These are phyloP conservation scores for Tympanuchus pallidicinctus DNA, from an alignment of 2,113 vertebrate genomes.

Conservation along the genomic window DNA sequence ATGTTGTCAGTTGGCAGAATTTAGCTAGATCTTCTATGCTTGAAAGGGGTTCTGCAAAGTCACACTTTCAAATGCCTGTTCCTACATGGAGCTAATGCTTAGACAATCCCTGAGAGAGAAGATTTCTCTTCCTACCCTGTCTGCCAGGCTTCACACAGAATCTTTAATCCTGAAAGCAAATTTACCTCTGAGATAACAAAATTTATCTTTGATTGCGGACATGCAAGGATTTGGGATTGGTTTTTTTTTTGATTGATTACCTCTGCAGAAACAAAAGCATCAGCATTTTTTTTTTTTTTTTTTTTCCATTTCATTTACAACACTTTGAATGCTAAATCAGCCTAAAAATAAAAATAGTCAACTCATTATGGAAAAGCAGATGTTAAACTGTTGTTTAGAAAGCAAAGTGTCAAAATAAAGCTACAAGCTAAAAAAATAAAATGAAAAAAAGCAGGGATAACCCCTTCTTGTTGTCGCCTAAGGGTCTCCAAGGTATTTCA, in stretches of 20 bases:
- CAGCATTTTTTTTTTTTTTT: not conserved
- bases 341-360: not conserved
- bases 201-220: not conserved
- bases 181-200: not conserved
- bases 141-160: not conserved
- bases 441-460: not conserved
- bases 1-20: not conserved
- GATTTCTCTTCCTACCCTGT: not conserved
- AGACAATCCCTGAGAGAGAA: not conserved
- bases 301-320: not conserved
- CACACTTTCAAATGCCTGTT: not conserved
- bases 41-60: not conserved
- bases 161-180: not conserved
- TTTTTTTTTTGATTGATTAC: not conserved
- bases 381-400: not conserved
- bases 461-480: not conserved
- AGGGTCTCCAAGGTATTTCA: not conserved
- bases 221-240: not conserved
- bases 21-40: not conserved
- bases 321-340: not conserved
- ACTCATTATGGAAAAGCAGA: not conserved
- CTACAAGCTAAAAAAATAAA: not conserved
- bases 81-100: not conserved
- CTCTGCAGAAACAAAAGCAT: not conserved
- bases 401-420: not conserved